Base-by-base conservation (phyloP, 2,797 vertebrate genomes). In the Spatula versicolor region DNA sequence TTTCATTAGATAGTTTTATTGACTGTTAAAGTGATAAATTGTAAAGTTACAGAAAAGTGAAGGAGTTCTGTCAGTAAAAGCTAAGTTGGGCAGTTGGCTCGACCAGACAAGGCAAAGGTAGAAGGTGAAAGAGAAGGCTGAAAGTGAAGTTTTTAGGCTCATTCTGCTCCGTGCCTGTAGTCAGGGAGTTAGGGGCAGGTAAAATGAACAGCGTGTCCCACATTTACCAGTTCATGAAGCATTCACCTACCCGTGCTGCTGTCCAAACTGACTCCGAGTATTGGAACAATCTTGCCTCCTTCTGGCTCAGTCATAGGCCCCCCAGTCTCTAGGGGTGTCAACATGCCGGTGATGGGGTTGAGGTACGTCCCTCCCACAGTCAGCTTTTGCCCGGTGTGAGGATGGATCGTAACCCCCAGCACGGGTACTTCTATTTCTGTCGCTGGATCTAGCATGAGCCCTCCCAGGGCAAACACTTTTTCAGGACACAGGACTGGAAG, bases 371-470 rank as follows among this genome's bases (percentile, higher is more conserved):
- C 98, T 31, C 98, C 99, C 39, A 99, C 95, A 18, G 98, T 97
- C 96, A 99, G 98, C 83, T 98, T 98, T 71, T 98, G 96, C 46
- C 98, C 98, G 1, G 97, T 99, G 81, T 97, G 95, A 2, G 98
- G 99, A 79, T 99, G 98, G 72, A 99, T 98, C 2, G 99, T 99
- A 35, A 99, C 97, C 46, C 98, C 99, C 22, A 99, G 96, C 88
- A 99, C 97, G 0, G 99, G 99, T 25, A 99, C 99, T 31, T 98
- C 98, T 14, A 99, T 96, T 35, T 98, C 98, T 1, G 98, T 99
- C 37, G 82, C 92, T 4, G 98, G 98, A 89, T 99, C 99, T 20
- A 96, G 95, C 99, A 99, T 99, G 50, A 98, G 97, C 48, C 96
- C 98, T 20, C 98, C 98, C 35, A 98, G 91, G 60, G 95, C 97